These are phyloP conservation scores for Anolis carolinensis DNA, from an alignment of 2,113 vertebrate genomes.

Conservation along the genomic window DNA sequence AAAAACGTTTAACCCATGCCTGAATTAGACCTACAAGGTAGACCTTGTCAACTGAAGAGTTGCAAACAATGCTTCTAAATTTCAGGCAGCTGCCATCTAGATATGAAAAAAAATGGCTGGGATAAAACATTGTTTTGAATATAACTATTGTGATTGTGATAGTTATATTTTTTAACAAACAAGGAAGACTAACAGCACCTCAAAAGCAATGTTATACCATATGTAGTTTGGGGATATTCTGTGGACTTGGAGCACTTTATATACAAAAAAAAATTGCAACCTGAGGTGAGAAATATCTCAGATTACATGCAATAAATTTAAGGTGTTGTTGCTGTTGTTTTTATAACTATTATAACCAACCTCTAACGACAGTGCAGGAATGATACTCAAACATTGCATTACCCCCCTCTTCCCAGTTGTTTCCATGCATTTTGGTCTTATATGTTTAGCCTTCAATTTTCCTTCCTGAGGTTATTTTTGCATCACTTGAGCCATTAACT, in stretches of 20 bases:
- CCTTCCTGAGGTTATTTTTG: slow-evolving; percentile 56
- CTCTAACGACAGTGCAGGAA: slow-evolving; percentile 18
- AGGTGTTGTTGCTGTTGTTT: background rate
- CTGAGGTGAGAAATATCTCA: background rate
- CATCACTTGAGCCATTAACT: slow-evolving; percentile 51
- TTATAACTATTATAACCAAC: too few relatives aligned
- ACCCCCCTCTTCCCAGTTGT: background rate
- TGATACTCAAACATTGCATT: background rate
- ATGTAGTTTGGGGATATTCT: background rate
- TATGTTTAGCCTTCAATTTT: slow-evolving; percentile 43
- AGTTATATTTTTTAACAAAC: too few relatives aligned
- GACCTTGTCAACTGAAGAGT: too few relatives aligned
- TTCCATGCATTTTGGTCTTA: background rate
- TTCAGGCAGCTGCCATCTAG: too few relatives aligned
- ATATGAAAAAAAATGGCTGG: too few relatives aligned
- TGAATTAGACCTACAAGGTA: too few relatives aligned
- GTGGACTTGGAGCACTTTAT: background rate
- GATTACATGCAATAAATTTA: background rate
- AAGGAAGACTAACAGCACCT: too few relatives aligned
- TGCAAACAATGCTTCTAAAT: too few relatives aligned
- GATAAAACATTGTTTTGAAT: too few relatives aligned
- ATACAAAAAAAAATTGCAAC: slow-evolving; percentile 12
- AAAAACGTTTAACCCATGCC: too few relatives aligned
- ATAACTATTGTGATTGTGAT: too few relatives aligned
- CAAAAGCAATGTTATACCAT: background rate